A percentile compares a stretch with the other conserved stretches of the same genome.
These are phyloP conservation scores for Adineta ricciae DNA, from an alignment of 2,888 invertebrate genomes.

Conservation along the genomic window DNA sequence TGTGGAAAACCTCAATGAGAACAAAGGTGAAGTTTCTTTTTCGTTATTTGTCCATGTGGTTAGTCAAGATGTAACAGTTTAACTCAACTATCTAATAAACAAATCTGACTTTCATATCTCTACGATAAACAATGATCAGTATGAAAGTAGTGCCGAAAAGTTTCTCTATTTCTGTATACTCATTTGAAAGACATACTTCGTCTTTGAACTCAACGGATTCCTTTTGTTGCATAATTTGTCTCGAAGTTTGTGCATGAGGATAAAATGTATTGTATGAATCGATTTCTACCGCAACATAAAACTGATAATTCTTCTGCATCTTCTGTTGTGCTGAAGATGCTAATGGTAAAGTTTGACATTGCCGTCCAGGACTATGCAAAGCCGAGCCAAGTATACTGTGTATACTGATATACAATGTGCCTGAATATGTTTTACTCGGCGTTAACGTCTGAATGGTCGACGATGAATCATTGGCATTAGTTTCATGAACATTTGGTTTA, in stretches of 20 bases:
- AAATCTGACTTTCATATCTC: too few species aligned
- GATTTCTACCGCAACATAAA: constrained; percentile 1
- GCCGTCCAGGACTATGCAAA: background rate
- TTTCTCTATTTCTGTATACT: too few species aligned
- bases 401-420: constrained; percentile 5
- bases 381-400: background rate
- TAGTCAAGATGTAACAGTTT: too few species aligned
- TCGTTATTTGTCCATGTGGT: background rate
- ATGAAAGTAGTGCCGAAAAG: too few species aligned
- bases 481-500: background rate
- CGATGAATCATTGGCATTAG: background rate
- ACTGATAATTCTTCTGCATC: background rate
- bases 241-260: background rate
- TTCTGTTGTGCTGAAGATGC: background rate
- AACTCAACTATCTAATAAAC: too few species aligned
- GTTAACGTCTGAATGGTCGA: background rate
- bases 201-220: background rate
- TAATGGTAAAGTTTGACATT: background rate
- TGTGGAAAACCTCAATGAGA: background rate
- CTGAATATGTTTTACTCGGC: background rate
- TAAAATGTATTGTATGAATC: constrained; percentile 5
- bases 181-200: too few species aligned
- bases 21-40: background rate
- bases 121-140: too few species aligned
- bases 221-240: background rate